Evolutionary conservation across 2,113 vertebrate species (phyloP), one percentile per base, ranked within the genome.

Genomic region (Mirza zaza): DNA sequence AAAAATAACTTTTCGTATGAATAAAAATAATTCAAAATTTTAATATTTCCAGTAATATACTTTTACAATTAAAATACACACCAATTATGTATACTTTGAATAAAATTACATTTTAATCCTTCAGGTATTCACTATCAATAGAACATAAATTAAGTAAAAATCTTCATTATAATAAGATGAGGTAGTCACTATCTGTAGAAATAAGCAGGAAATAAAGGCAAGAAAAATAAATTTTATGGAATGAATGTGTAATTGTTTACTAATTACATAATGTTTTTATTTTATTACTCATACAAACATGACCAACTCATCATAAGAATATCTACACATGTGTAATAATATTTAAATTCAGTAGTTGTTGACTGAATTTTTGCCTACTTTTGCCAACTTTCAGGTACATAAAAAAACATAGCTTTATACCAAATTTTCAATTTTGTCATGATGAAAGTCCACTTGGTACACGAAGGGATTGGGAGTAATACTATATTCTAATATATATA

Each of bases 31-130:
- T 79, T 71, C 5, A 68, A 86, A 45, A 59, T 14, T 48, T 84
- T 80, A 36, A 50, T 18, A 32, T 71, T 76, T 86, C 61, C 29
- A 59, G n/a, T 91, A 91, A 25, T 39, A 3, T 77, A 21, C 11
- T 73, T 85, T 83, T 81, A 96, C 95, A 79, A 71, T 95, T 52
- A 80, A 90, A 92, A 82, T 82, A 36, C 27, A 71, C 92, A 12
- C 12, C 67, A 68, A 52, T 70, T 70, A 23, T 77, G 15, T 11
- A n/a, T 17, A 23, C 36, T 82, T 71, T 50, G 11, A 89, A 81
- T 89, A 84, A 91, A 87, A 73, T 91, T 71, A 17, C 7, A 93
- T 75, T 76, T 95, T 91, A 91, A 79, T 36, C 34, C 6, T 50
- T 89, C 8, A 42, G 48, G 29, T 90, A 77, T 88, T 88, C 76